These are phyloP conservation scores for Drosophila tsacasi DNA, from an alignment of 1,140 invertebrate species.

Conservation along the genomic window DNA sequence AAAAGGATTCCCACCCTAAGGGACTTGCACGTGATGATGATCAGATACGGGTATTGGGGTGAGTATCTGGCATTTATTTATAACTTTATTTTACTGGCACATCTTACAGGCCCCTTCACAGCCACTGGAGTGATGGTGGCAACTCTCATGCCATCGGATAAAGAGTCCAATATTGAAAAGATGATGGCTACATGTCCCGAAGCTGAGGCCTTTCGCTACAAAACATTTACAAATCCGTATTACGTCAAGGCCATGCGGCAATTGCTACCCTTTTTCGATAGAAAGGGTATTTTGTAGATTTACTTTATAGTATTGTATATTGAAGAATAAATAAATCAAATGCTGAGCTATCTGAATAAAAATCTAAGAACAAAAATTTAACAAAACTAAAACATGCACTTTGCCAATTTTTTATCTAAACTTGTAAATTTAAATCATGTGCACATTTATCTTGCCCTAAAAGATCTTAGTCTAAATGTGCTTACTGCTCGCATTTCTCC, in stretches of 20 bases:
- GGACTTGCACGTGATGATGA: constrained; percentile 60
- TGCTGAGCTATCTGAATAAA: background rate
- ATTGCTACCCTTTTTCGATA: constrained; percentile 5
- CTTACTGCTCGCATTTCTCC: background rate
- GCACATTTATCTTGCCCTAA: background rate
- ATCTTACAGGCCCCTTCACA: constrained; percentile 36
- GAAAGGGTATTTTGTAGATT: background rate
- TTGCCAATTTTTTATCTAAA: background rate
- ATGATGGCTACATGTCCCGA: constrained; percentile 37
- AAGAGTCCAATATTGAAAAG: constrained; percentile 62
- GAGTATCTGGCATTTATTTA: background rate
- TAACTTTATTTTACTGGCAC: background rate
- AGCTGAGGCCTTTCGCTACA: constrained; percentile 50
- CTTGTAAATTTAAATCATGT: too few relatives aligned
- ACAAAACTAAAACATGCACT: background rate
- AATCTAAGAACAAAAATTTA: background rate
- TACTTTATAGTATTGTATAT: background rate
- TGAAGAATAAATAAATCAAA: background rate
- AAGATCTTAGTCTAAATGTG: background rate
- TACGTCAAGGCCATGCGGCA: constrained; percentile 5
- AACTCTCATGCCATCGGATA: constrained; percentile 51
- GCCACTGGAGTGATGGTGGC: constrained; percentile 31
- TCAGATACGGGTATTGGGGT: constrained; percentile 67
- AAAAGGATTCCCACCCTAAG: constrained; percentile 57
- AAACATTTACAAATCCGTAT: constrained; percentile 33